These are phyloP conservation scores for Pygmarrhopalites habei DNA, from an alignment of 1,140 invertebrate species.

Conservation along the genomic window DNA sequence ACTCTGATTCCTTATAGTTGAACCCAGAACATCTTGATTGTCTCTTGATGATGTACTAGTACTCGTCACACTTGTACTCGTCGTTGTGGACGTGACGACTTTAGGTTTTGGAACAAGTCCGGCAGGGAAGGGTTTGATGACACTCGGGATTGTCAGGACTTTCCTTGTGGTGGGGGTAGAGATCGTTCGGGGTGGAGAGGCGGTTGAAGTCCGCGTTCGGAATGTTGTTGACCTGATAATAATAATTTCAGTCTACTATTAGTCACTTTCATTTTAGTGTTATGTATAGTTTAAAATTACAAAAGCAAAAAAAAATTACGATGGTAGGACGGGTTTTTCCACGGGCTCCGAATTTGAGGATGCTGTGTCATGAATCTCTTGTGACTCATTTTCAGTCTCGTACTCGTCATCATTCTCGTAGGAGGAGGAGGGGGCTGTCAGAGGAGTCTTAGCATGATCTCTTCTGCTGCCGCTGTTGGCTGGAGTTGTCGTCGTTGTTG, in stretches of 20 bases:
- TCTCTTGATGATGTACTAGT: constrained; percentile 38
- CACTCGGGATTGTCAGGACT: background rate
- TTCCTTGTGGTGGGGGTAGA: constrained; percentile 34
- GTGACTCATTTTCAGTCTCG: background rate
- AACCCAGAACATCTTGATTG: background rate
- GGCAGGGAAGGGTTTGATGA: constrained; percentile 14
- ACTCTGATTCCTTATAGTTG: background rate
- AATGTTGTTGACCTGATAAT: too few species aligned
- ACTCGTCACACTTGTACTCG: constrained; percentile 41
- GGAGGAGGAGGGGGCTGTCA: background rate
- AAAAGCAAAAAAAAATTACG: too few species aligned
- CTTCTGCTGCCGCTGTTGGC: background rate
- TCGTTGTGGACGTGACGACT: constrained; percentile 38
- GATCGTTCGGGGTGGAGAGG: constrained; percentile 15
- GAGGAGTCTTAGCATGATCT: background rate
- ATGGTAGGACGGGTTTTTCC: background rate
- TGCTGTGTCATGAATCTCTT: constrained; percentile 6
- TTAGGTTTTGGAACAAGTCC: constrained; percentile 32
- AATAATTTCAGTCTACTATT: too few species aligned
- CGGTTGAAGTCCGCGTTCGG: background rate
- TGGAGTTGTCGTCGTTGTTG: constrained; percentile 21
- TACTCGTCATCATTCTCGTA: constrained; percentile 1
- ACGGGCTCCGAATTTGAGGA: constrained; percentile 3
- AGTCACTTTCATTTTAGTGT: too few species aligned
- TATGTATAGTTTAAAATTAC: too few species aligned